Conservation (phyloP, 2,113 vertebrate species). For the Rhea pennata region DNA sequence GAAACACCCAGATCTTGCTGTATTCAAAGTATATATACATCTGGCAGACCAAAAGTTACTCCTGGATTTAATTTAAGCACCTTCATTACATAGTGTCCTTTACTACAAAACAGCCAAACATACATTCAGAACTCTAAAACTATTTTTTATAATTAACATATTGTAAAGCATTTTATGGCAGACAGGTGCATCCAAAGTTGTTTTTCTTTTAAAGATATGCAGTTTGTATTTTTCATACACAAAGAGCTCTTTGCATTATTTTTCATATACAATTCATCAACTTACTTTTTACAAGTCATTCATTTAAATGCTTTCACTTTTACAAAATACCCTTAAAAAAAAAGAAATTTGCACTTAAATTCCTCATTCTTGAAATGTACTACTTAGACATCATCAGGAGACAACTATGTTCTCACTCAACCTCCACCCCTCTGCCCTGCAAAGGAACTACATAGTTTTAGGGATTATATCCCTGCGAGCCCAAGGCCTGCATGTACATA, state of each 20-base stretch:
- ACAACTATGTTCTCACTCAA: constrained; percentile 9
- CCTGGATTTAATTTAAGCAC: constrained; percentile 78
- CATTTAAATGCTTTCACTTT: constrained; percentile 74
- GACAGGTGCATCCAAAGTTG: constrained; percentile 27
- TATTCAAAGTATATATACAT: constrained; percentile 75
- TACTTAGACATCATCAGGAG: constrained; percentile 42
- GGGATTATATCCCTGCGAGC: not conserved
- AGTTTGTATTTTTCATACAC: not conserved
- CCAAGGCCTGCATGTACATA: not conserved
- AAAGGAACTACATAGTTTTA: constrained; percentile 4
- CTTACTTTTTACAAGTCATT: constrained; percentile 45
- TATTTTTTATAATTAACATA: constrained; percentile 55
- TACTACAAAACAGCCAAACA: constrained; percentile 77
- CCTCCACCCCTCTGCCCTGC: constrained; percentile 33
- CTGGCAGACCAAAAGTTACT: constrained; percentile 68
- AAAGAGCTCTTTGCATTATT: constrained; percentile 24
- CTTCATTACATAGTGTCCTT: constrained; percentile 76
- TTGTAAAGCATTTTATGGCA: constrained; percentile 72
- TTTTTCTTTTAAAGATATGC: constrained; percentile 25
- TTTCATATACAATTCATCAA: constrained; percentile 34
- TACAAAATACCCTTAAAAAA: constrained; percentile 59
- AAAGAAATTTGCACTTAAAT: constrained; percentile 60
- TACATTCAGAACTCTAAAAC: constrained; percentile 75
- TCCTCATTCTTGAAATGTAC: constrained; percentile 51
- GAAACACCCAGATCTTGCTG: constrained; percentile 69